Conservation (phyloP, 2,113 vertebrate species). For the Asarcornis scutulata region DNA sequence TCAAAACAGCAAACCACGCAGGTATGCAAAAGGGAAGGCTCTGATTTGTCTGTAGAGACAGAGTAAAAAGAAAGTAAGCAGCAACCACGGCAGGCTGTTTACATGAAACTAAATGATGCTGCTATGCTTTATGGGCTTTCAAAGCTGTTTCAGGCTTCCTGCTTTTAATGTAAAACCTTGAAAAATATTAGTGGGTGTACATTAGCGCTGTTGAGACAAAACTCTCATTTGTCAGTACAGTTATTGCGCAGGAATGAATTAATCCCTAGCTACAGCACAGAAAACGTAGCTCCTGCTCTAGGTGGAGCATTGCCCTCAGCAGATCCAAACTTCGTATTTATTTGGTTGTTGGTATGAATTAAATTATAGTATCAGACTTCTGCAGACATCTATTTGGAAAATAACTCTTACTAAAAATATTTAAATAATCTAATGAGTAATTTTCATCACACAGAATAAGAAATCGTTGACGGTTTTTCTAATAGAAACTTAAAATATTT, state of each 20-base stretch:
- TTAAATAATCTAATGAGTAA: neutral
- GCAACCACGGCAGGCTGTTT: neutral
- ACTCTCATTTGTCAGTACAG: fast-evolving
- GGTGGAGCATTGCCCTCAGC: neutral
- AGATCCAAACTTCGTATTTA: neutral
- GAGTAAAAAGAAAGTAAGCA: too few relatives aligned
- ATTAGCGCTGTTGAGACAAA: neutral
- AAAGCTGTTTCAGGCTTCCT: neutral
- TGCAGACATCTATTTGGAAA: neutral
- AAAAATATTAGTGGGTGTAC: neutral
- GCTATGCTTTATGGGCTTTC: neutral
- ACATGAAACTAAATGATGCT: neutral
- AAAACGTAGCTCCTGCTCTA: neutral
- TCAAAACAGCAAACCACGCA: neutral
- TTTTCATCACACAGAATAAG: neutral
- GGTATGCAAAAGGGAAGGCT: neutral
- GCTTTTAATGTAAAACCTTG: neutral
- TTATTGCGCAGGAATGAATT: neutral
- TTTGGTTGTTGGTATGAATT: too few relatives aligned
- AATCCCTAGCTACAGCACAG: fast-evolving
- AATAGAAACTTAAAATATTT: too few relatives aligned
- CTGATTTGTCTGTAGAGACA: neutral
- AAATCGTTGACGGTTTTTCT: too few relatives aligned
- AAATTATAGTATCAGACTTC: too few relatives aligned
- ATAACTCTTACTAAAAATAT: neutral